Base-by-base conservation (phyloP, 2,113 vertebrate genomes). In the Zosterops lateralis region DNA sequence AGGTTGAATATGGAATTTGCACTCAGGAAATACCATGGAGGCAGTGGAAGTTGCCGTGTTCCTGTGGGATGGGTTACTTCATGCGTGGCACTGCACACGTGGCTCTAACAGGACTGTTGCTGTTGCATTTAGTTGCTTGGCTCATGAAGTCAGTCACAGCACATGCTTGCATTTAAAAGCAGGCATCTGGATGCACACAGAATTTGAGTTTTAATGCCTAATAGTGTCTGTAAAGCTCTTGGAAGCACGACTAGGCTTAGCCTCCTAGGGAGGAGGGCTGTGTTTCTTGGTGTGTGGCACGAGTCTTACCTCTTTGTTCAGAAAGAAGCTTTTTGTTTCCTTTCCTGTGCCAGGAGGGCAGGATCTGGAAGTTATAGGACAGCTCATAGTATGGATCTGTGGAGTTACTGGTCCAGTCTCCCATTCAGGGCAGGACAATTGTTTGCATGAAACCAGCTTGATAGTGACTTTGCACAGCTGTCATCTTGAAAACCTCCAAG, bases 31-130 rank as follows among this genome's bases (percentile, higher is more conserved):
- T 36, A 15, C 24, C 0, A 0, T 19, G 34, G 32, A 61, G 51
- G 32, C 47, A 47, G 50, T 17, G 20, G 48, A 45, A 57, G 36
- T 16, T 16, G 15, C 57, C 3, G 15, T 82, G n/a, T 42, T 61
- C 10, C 0, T 2, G 18, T 36, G n/a, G 15, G 45, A 10, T 53
- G 24, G 16, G 12, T 50, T 62, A 6, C 6, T 61, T 48, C 24
- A 9, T 4, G 0, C 0, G 1, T 44, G 36, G 3, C 65, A 5
- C 18, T 65, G 40, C 38, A 28, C 10, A 2, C 1, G 0, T 45
- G 32, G 3, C 57, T 81, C 11, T 58, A 6, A 58, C 56, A 68
- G 40, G 29, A 47, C 10, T 3, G 13, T 17, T 74, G 44, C 54
- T 87, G 19, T 56, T 87, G n/a, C 6, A 4, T 72, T 65, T 31